Percentiles rank a stretch among this genome's conserved stretches.
phyloP scores from a whole-genome alignment of 2,113 vertebrate species.

The Balaeniceps rex region DNA sequence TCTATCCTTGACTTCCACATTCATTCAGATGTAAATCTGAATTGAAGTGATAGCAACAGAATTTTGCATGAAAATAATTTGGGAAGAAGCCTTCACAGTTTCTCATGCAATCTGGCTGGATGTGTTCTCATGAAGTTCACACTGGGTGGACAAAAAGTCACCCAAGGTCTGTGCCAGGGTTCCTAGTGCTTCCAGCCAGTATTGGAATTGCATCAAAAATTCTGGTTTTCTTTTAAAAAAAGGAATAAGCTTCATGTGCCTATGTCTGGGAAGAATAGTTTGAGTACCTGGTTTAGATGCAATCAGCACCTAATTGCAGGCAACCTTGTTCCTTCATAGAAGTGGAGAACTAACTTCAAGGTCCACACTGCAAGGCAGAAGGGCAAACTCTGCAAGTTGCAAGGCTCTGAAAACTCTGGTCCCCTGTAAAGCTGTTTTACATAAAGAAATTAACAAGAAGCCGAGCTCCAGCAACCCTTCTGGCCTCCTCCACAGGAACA shows the following conservation, averaged over 20 bases:
- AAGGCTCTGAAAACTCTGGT: background rate
- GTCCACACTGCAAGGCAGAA: background rate
- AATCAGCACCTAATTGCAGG: background rate
- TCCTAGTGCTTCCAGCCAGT: background rate
- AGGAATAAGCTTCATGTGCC: background rate
- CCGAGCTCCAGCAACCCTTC: background rate
- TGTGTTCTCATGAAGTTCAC: background rate
- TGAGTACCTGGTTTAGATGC: background rate
- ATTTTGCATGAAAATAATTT: background rate
- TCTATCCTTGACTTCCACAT: background rate
- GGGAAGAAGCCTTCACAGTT: background rate
- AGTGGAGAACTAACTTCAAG: background rate
- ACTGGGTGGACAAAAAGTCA: background rate
- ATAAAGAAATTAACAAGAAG: background rate
- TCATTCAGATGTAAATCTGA: background rate
- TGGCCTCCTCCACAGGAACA: background rate
- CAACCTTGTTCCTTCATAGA: background rate
- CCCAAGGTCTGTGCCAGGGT: background rate
- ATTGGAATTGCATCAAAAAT: background rate
- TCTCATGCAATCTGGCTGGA: background rate
- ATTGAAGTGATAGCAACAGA: background rate
- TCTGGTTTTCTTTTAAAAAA: background rate
- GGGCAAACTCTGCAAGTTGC: background rate
- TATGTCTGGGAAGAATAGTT: background rate
- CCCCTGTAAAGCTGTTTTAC: background rate